Base-by-base conservation (phyloP, 2,113 vertebrate genomes). In the Ptyas mucosa region DNA sequence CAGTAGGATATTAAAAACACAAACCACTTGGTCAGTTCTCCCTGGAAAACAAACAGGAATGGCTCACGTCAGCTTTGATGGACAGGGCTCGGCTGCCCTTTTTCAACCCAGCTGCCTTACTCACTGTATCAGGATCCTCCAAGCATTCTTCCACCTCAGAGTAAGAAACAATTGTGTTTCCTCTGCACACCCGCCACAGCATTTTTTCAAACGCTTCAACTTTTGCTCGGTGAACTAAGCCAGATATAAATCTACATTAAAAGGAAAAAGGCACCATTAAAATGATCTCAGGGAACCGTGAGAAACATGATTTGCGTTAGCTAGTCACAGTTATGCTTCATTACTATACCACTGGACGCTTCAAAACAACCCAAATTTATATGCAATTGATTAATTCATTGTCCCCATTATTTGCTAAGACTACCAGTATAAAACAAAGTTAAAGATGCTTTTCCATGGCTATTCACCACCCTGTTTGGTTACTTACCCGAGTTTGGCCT, bases 1-100 rank as follows among this genome's bases (percentile, higher is more conserved):
- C 99, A 99, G 87, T 99, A 99, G 52, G 99, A 99, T 88, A 99
- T 98, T 61, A 99, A 97, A 96, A 99, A 99, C 92, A 99, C 99
- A 69, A 98, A 98, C 96, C 98, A 98, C 87, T 98, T 99, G 20
- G 98, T 98, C 46, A 96, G 97, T 95, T 99, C 98, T 0, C 98
- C 98, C 99, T 99, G 94, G 90, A 94, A 89, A 92, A 75, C 87
- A 57, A 87, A 92, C 92, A 75, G 0, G 26, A 1, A 90, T 39
- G n/a, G 49, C 54, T 69, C 2, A 18, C 8, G 20, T 88, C 7
- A 81, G 24, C 24, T 91, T 43, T 89, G 53, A 21, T 34, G 46
- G 58, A 85, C 87, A 85, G 26, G 8, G 18, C 29, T 52, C 29
- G 10, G 57, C 12, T 26, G 12, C 29, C 7, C 5, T 14, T 18